Conservation (phyloP, 1,140 invertebrate genomes). For the Melipona quadrifasciata region DNA sequence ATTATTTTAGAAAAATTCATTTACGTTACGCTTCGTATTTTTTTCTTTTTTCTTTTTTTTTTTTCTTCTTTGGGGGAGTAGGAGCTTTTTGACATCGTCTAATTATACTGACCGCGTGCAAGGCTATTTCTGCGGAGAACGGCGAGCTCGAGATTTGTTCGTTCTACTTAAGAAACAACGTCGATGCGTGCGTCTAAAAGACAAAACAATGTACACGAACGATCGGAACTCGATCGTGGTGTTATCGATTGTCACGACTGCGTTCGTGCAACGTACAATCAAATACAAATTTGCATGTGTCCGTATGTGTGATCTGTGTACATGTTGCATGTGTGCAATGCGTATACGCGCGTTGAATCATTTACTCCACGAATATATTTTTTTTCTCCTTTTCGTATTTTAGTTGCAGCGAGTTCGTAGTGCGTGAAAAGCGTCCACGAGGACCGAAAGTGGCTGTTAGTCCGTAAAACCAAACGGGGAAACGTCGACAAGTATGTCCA, state of each 20-base stretch:
- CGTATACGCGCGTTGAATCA: not conserved
- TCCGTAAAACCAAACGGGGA: conserved; percentile 6
- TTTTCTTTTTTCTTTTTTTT: not conserved
- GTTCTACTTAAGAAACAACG: conserved; percentile 36
- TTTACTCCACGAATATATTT: conserved; percentile 4
- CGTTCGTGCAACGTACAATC: not conserved
- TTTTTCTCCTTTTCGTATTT: not conserved
- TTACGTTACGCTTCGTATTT: not conserved
- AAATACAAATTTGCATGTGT: not conserved
- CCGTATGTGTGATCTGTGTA: not conserved
- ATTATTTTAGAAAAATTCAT: conserved; percentile 12
- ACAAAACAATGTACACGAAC: conserved; percentile 11
- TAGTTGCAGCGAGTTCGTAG: conserved; percentile 6
- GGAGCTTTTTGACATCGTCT: not conserved
- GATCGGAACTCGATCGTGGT: conserved; percentile 4
- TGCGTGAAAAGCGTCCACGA: conserved; percentile 1
- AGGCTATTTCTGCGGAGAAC: not conserved
- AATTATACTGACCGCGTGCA: not conserved
- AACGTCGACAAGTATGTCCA: conserved; percentile 14
- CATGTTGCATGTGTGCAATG: not conserved
- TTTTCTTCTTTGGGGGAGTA: not conserved
- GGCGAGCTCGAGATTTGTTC: conserved; percentile 8
- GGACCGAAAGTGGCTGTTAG: not conserved
- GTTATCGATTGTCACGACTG: not conserved
- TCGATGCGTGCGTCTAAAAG: conserved; percentile 10